Evolutionary conservation across 2,113 vertebrate genomes (phyloP).

Genomic region (Gallinago undulata): DNA sequence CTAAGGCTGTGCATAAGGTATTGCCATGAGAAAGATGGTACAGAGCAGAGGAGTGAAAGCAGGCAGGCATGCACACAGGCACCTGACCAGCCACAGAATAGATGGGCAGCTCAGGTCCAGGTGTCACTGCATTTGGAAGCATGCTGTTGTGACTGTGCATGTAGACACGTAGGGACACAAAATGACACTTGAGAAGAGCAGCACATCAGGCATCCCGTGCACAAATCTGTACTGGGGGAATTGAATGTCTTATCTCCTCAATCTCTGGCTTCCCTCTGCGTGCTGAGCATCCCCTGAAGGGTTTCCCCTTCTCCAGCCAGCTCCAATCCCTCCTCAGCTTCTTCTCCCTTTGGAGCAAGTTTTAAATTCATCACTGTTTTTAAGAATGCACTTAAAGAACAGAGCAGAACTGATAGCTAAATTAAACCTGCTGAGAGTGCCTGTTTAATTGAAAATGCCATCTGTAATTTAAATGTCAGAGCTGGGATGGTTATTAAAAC

Average conservation of each 20-base stretch:
- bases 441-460: slow-evolving; percentile 81
- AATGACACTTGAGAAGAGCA: neutral
- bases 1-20: no score
- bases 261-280: neutral
- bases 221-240: neutral
- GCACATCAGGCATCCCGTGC: neutral
- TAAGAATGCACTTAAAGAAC: slow-evolving; percentile 72
- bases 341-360: slow-evolving; percentile 24
- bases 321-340: neutral
- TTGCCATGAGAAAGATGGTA: neutral
- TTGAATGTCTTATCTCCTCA: neutral
- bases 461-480: slow-evolving; percentile 82
- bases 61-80: neutral
- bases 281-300: neutral
- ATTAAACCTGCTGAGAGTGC: slow-evolving; percentile 73
- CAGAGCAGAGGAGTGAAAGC: neutral
- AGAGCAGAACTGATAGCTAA: slow-evolving; percentile 78
- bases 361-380: slow-evolving; percentile 50
- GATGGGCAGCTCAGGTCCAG: neutral
- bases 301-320: neutral
- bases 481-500: slow-evolving; percentile 62
- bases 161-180: neutral
- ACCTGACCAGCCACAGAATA: neutral
- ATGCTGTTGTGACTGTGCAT: neutral
- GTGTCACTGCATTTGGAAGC: neutral